Evolutionary conservation across 2,888 invertebrate genomes (phyloP).

Genomic region (Melanargia galathea): DNA sequence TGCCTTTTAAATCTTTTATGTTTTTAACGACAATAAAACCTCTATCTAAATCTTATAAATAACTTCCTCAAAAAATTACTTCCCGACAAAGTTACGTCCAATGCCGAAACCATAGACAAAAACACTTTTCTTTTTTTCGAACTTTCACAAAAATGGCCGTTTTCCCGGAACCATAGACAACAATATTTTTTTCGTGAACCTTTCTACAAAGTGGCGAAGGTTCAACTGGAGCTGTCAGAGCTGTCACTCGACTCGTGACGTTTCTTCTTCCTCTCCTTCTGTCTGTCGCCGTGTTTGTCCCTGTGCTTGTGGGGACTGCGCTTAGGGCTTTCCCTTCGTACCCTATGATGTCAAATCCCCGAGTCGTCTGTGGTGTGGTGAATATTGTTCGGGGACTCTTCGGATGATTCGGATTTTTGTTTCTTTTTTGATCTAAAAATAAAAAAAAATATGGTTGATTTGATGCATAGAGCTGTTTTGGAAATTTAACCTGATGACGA

Average conservation of each 20-base stretch:
- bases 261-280: slow-evolving; percentile 59
- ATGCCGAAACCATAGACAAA: neutral
- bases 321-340: slow-evolving; percentile 68
- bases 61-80: neutral
- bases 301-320: slow-evolving; percentile 53
- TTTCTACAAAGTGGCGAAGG: neutral
- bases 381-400: slow-evolving; percentile 71
- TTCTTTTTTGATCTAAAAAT: slow-evolving; percentile 65
- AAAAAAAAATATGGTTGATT: slow-evolving; percentile 21
- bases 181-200: slow-evolving; percentile 14
- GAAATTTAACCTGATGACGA: no score
- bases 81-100: neutral
- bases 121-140: no score
- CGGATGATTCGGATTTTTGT: slow-evolving; percentile 70
- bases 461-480: neutral
- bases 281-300: slow-evolving; percentile 52
- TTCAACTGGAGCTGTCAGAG: slow-evolving; percentile 71
- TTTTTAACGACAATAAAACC: no score
- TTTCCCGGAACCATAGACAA: slow-evolving; percentile 19
- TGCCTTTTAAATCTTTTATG: no score
- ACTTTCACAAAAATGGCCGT: slow-evolving; percentile 2
- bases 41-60: neutral
- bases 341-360: slow-evolving; percentile 78
- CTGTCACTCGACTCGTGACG: slow-evolving; percentile 60
- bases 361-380: slow-evolving; percentile 78